Conservation (phyloP, 2,797 vertebrate species). For the Spea hammondii region DNA sequence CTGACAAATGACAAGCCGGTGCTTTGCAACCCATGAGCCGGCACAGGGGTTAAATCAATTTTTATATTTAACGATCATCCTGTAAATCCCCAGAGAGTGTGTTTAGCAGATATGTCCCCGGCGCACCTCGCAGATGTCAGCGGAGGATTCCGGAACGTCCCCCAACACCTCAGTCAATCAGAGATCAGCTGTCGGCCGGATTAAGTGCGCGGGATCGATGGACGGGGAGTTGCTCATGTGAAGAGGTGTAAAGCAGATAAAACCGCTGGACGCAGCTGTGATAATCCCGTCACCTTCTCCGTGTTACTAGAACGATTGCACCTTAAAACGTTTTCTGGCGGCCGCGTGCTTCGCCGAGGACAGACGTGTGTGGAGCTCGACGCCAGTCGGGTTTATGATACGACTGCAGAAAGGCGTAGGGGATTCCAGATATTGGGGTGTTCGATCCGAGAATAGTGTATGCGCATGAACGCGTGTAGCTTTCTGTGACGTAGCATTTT, state of each 20-base stretch:
- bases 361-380: no score
- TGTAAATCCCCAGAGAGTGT: neutral
- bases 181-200: conserved; percentile 27
- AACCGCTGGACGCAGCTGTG: conserved; percentile 50
- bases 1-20: no score
- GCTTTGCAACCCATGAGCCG: neutral
- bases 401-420: no score
- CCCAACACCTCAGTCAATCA: conserved; percentile 33
- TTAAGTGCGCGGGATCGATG: conserved; percentile 32
- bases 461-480: no score
- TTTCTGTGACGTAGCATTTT: no score
- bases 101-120: conserved; percentile 22
- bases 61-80: neutral
- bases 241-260: conserved; percentile 58
- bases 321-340: neutral
- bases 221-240: conserved; percentile 55
- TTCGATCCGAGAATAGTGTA: no score
- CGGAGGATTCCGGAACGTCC: conserved; percentile 8
- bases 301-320: neutral
- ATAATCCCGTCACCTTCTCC: conserved; percentile 61
- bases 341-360: no score
- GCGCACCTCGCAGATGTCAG: conserved; percentile 25
- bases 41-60: conserved; percentile 15
- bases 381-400: no score
- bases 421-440: no score